A percentile compares a stretch with the other conserved stretches of the same genome.
These are phyloP conservation scores for Upupa epops DNA, from an alignment of 2,113 vertebrate species.

Conservation along the genomic window DNA sequence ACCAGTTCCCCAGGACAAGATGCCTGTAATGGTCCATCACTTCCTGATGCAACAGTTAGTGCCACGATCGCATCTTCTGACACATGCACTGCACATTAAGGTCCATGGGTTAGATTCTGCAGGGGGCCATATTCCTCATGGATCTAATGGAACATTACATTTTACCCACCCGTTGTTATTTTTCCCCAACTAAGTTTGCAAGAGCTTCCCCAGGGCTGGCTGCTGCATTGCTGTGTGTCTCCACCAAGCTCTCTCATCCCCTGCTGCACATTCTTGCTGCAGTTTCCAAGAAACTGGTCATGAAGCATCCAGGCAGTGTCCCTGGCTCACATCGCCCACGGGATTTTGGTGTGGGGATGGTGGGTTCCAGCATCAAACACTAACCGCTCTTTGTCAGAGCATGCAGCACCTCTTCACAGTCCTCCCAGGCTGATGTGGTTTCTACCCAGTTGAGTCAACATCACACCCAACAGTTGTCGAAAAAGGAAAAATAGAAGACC, in stretches of 20 bases:
- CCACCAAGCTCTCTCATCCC: not conserved
- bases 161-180: not conserved
- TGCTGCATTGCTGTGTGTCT: not conserved
- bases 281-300: not conserved
- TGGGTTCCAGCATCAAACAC: not conserved
- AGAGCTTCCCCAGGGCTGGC: not conserved
- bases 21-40: not conserved
- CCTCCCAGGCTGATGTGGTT: not conserved
- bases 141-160: not conserved
- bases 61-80: not conserved
- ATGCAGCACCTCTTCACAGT: not conserved
- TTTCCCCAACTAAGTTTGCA: not conserved
- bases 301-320: not conserved
- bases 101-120: not conserved
- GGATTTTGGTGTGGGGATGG: not conserved
- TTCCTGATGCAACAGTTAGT: not conserved
- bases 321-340: accelerated
- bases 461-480: not conserved
- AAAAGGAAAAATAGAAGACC: not conserved
- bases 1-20: not conserved
- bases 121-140: not conserved
- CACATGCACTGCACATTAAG: not conserved
- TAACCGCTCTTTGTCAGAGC: not conserved
- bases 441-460: not conserved
- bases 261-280: accelerated